These are phyloP conservation scores for Spilarctia lutea DNA, from an alignment of 2,888 invertebrate genomes.

Conservation along the genomic window DNA sequence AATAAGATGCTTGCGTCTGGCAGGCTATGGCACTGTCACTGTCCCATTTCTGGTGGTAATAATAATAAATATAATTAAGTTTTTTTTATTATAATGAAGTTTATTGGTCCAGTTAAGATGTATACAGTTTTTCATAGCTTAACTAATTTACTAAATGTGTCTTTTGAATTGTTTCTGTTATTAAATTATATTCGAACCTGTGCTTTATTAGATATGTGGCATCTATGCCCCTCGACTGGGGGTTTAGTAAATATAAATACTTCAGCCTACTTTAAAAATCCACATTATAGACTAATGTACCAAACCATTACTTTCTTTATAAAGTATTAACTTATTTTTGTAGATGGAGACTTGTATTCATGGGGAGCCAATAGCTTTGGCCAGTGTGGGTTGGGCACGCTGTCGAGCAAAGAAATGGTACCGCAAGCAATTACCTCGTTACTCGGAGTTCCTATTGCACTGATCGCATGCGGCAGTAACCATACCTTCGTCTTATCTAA, in stretches of 20 bases:
- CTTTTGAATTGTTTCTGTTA: too few species aligned
- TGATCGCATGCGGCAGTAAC: slow-evolving; percentile 93
- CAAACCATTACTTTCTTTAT: not conserved
- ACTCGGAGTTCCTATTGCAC: slow-evolving; percentile 91
- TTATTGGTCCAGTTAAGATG: too few species aligned
- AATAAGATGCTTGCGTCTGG: too few species aligned
- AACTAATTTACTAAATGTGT: too few species aligned
- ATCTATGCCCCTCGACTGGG: not conserved
- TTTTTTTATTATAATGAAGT: too few species aligned
- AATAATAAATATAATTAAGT: too few species aligned
- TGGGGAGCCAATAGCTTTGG: slow-evolving; percentile 95
- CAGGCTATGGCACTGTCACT: not conserved
- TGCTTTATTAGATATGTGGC: too few species aligned
- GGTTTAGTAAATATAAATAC: not conserved
- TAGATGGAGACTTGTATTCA: slow-evolving; percentile 93
- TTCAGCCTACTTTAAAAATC: not conserved
- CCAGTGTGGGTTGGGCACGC: slow-evolving; percentile 92
- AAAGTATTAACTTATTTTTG: slow-evolving; percentile 42
- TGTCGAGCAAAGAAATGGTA: slow-evolving; percentile 84
- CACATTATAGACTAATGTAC: not conserved
- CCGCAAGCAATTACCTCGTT: slow-evolving; percentile 90
- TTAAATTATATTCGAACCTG: too few species aligned
- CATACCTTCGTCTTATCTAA: slow-evolving; percentile 93
- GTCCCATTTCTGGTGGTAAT: not conserved
- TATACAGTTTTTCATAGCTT: too few species aligned